Evolutionary conservation across 2,888 invertebrate genomes (phyloP).

Genomic region (Carterocephalus palaemon): DNA sequence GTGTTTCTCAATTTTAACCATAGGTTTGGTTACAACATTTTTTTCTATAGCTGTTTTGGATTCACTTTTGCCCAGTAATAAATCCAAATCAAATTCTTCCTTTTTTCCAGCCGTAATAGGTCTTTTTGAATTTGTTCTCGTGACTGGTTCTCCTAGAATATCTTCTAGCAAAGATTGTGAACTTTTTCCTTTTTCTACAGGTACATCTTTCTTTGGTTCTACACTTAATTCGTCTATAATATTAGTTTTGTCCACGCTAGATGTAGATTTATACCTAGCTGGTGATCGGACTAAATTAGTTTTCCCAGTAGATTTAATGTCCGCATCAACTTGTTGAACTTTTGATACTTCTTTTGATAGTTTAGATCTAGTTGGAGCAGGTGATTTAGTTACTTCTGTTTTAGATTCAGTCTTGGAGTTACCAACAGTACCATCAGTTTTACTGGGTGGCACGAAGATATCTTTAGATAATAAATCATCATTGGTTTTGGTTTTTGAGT

Average conservation of each 20-base stretch:
- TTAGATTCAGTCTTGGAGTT: constrained; percentile 40
- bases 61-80: constrained; percentile 54
- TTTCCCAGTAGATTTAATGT: constrained; percentile 35
- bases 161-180: constrained; percentile 74
- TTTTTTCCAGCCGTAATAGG: constrained; percentile 48
- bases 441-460: constrained; percentile 42
- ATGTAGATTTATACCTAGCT: constrained; percentile 47
- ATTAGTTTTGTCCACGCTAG: constrained; percentile 53
- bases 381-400: constrained; percentile 39
- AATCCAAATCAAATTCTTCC: constrained; percentile 61
- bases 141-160: constrained; percentile 71
- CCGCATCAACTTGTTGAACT: constrained; percentile 39
- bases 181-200: constrained; percentile 59
- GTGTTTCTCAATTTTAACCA: constrained; percentile 36
- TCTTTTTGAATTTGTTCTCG: constrained; percentile 43
- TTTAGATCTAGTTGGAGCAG: constrained; percentile 45
- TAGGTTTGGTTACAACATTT: constrained; percentile 38
- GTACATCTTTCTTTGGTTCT: constrained; percentile 45
- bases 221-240: constrained; percentile 48
- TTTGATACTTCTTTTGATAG: constrained; percentile 55
- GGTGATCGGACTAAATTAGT: constrained; percentile 49
- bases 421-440: constrained; percentile 38
- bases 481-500: constrained; percentile 33
- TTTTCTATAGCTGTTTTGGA: constrained; percentile 43
- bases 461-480: constrained; percentile 35